Conservation (phyloP, 1,140 invertebrate genomes). For the Vollenhovia emeryi region DNA sequence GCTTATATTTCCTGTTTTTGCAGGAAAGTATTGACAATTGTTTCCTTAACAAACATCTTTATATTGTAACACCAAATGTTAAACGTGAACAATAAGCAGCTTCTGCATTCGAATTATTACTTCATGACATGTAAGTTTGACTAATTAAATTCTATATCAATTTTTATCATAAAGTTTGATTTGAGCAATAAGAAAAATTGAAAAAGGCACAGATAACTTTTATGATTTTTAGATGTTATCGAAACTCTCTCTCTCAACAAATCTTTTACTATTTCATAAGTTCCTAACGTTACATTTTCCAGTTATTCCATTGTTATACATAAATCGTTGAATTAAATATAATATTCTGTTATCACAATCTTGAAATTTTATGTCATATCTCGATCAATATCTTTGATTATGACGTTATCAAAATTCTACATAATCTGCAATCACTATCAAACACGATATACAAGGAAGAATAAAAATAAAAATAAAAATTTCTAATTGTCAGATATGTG, state of each 20-base stretch:
- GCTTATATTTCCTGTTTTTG: not conserved
- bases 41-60: not conserved
- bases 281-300: not conserved
- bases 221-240: not conserved
- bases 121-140: not conserved
- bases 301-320: not conserved
- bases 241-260: not conserved
- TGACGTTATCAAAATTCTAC: not conserved
- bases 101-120: not conserved
- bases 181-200: not conserved
- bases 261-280: not conserved
- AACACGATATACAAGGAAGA: not conserved
- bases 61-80: not conserved
- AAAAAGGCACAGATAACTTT: not conserved
- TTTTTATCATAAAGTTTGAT: constrained; percentile 1
- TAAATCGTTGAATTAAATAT: not conserved
- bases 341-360: not conserved
- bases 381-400: not conserved
- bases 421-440: not conserved
- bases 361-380: constrained; percentile 4
- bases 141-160: not conserved
- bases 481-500: too few relatives aligned
- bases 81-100: not conserved
- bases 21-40: not conserved
- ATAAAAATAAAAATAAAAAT: constrained; percentile 4